Conservation (phyloP, 2,797 vertebrate genomes). For the Cossypha caffra region DNA sequence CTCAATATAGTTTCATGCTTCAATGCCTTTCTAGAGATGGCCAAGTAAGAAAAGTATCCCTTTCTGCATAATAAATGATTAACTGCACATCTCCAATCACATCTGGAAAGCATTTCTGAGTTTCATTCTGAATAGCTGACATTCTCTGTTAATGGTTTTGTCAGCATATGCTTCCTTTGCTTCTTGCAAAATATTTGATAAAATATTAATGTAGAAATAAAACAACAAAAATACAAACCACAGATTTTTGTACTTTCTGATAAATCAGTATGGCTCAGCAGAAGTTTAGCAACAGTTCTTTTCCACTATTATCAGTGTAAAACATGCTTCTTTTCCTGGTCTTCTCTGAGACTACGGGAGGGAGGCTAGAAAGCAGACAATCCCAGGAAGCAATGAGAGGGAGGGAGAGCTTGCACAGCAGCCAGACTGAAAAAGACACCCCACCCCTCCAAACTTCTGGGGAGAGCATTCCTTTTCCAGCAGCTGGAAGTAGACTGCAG, state of each 20-base stretch:
- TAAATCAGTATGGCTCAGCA: background rate
- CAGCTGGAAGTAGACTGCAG: background rate
- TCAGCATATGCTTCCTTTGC: slow-evolving; percentile 26
- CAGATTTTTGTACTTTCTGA: background rate
- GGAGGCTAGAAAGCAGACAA: background rate
- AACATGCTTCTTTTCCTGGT: background rate
- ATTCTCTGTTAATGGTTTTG: slow-evolving; percentile 59
- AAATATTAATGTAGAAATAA: slow-evolving; percentile 43
- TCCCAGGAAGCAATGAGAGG: background rate
- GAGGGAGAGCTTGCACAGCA: background rate
- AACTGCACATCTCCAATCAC: slow-evolving; percentile 59
- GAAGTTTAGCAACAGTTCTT: background rate
- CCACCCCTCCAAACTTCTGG: background rate
- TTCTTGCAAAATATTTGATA: slow-evolving; percentile 44
- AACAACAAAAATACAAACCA: background rate
- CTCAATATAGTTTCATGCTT: slow-evolving; percentile 34
- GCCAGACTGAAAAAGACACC: background rate
- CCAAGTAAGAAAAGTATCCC: slow-evolving; percentile 52
- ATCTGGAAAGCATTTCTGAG: slow-evolving; percentile 67
- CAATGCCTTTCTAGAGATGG: slow-evolving; percentile 43
- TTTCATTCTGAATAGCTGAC: slow-evolving; percentile 59
- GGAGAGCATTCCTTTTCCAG: background rate
- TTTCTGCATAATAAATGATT: slow-evolving; percentile 69
- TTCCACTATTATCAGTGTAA: background rate
- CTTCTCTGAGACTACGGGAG: background rate